phyloP scores from a whole-genome alignment of 2,888 invertebrate genomes.

The Belgica antarctica region DNA sequence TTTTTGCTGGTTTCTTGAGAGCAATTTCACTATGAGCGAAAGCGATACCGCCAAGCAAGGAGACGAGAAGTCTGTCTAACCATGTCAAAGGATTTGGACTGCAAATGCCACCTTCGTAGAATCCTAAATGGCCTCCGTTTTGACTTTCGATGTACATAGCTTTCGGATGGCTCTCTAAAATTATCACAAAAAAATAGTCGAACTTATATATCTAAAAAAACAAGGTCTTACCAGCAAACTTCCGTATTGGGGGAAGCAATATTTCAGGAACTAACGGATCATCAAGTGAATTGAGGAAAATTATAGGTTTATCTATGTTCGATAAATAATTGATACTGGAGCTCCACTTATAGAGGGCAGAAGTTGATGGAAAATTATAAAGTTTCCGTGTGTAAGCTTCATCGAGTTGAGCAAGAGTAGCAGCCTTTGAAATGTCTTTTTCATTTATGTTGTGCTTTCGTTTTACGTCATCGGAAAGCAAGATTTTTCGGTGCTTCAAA shows the following conservation, averaged over 20 bases:
- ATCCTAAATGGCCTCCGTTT: slow-evolving; percentile 93
- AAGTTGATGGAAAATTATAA: slow-evolving; percentile 72
- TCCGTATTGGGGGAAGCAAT: slow-evolving; percentile 69
- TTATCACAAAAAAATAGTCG: slow-evolving; percentile 38
- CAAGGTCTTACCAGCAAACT: slow-evolving; percentile 68
- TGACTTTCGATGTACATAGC: slow-evolving; percentile 76
- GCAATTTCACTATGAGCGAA: slow-evolving; percentile 56
- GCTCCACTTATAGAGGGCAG: slow-evolving; percentile 80
- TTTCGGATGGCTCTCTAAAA: slow-evolving; percentile 64
- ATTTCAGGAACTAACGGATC: slow-evolving; percentile 87
- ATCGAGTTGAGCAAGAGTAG: slow-evolving; percentile 83
- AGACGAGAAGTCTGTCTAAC: slow-evolving; percentile 85
- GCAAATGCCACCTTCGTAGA: slow-evolving; percentile 85
- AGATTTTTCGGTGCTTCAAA: slow-evolving; percentile 73
- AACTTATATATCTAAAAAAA: not conserved
- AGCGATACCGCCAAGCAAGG: slow-evolving; percentile 72
- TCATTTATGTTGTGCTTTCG: slow-evolving; percentile 69
- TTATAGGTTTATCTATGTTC: slow-evolving; percentile 78
- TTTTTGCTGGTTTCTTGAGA: not conserved
- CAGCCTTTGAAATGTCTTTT: slow-evolving; percentile 78
- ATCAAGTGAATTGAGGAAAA: slow-evolving; percentile 86
- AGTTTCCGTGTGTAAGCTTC: slow-evolving; percentile 82
- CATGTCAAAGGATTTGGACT: slow-evolving; percentile 90
- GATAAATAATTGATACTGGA: slow-evolving; percentile 78
- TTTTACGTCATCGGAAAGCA: slow-evolving; percentile 73